phyloP scores from a whole-genome alignment of 2,113 vertebrate species.

The Alces alces region DNA sequence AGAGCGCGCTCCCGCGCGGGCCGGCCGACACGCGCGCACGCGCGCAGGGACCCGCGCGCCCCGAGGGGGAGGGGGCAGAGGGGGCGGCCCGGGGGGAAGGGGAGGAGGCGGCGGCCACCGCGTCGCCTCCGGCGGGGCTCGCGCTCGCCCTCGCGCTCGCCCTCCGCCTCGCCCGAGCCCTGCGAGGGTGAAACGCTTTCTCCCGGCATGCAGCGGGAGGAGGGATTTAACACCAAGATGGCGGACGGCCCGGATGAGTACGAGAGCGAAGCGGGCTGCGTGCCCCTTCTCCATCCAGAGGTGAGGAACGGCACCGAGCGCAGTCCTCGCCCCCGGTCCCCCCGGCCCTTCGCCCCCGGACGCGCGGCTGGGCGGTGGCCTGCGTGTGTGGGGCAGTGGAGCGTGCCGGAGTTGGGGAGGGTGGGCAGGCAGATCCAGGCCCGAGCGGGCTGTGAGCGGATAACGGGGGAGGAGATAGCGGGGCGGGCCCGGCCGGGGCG shows the following conservation, averaged over 20 bases:
- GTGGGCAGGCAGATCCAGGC: constrained; percentile 39
- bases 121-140: constrained; percentile 13
- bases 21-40: neutral
- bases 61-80: neutral
- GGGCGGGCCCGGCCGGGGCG: constrained; percentile 57
- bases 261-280: constrained; percentile 94
- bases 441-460: constrained; percentile 47
- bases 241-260: constrained; percentile 95
- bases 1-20: neutral
- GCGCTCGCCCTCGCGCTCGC: neutral
- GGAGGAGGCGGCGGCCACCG: neutral
- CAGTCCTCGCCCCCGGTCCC: neutral
- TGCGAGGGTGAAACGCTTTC: constrained; percentile 69
- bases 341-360: neutral
- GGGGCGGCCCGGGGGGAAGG: neutral
- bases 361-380: neutral
- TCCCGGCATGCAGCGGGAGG: constrained; percentile 92
- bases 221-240: constrained; percentile 93
- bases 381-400: neutral
- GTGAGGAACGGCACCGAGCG: constrained; percentile 74
- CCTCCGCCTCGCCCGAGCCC: constrained; percentile 47
- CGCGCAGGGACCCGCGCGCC: neutral
- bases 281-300: constrained; percentile 96
- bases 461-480: constrained; percentile 69
- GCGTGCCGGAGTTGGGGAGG: neutral